Percentiles rank a stretch among this genome's conserved stretches.
These are phyloP conservation scores for Tragelaphus oryx DNA, from an alignment of 2,797 vertebrate species.

Conservation along the genomic window DNA sequence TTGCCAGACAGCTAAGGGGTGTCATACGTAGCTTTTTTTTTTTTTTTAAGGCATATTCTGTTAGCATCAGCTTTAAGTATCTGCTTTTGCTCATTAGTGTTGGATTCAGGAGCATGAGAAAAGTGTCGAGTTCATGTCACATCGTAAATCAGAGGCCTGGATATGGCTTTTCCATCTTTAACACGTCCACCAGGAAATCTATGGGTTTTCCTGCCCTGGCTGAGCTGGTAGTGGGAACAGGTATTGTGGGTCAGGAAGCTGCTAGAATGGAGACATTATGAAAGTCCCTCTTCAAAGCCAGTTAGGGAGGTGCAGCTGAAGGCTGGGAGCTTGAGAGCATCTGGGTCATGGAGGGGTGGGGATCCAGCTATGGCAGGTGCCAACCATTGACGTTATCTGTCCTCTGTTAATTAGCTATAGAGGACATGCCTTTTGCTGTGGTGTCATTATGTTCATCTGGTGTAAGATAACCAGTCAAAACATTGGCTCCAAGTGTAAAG, in stretches of 20 bases:
- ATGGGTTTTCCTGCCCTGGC: not conserved
- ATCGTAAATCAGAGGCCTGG: not conserved
- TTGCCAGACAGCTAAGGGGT: too few species aligned
- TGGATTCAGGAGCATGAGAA: constrained; percentile 29
- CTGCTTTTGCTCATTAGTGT: not conserved
- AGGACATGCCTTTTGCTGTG: not conserved
- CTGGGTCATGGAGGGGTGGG: not conserved
- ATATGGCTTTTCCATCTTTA: not conserved
- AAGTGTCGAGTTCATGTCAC: not conserved
- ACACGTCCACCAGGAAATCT: not conserved
- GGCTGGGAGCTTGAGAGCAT: not conserved
- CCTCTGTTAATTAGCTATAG: not conserved
- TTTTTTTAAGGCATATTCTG: not conserved
- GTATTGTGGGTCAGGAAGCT: not conserved
- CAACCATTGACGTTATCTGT: not conserved
- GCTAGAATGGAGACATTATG: not conserved
- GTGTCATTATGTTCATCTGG: not conserved
- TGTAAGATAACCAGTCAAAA: not conserved
- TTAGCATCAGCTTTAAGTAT: not conserved
- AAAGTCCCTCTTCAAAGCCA: not conserved
- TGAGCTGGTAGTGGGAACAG: not conserved
- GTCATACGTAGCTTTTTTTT: too few species aligned
- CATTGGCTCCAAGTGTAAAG: not conserved
- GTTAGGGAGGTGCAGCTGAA: not conserved
- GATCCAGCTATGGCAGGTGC: not conserved